Evolutionary conservation across 2,888 invertebrate genomes (phyloP).

Genomic region (Netelia fuscicornis): DNA sequence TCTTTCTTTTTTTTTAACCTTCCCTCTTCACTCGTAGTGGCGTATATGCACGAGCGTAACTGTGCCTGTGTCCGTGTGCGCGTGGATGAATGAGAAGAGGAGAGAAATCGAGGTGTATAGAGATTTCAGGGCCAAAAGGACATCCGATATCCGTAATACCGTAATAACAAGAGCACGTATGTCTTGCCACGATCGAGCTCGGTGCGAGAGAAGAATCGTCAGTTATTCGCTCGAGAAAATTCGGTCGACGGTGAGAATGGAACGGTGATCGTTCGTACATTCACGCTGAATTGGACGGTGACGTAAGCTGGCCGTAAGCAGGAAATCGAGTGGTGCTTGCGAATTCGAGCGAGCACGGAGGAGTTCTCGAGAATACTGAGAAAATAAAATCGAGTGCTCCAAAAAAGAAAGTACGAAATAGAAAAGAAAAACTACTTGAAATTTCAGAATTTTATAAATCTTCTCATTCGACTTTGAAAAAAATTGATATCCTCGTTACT

Average conservation of each 20-base stretch:
- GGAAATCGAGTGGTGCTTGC: constrained; percentile 77
- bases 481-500: constrained; percentile 43
- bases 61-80: background rate
- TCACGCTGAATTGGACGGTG: constrained; percentile 70
- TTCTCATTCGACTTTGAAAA: constrained; percentile 41
- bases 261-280: constrained; percentile 73
- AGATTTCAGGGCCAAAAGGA: constrained; percentile 79
- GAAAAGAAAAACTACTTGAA: background rate
- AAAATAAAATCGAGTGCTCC: constrained; percentile 1
- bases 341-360: constrained; percentile 67
- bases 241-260: constrained; percentile 40
- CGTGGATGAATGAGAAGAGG: constrained; percentile 63
- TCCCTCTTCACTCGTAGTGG: constrained; percentile 70
- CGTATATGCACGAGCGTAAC: constrained; percentile 28
- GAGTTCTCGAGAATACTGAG: constrained; percentile 36
- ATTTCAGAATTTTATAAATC: background rate
- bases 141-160: constrained; percentile 84
- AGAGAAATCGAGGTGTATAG: constrained; percentile 70
- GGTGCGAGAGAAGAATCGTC: constrained; percentile 64
- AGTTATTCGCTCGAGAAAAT: constrained; percentile 65
- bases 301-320: constrained; percentile 77
- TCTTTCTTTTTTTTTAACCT: constrained; percentile 70
- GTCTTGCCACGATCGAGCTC: constrained; percentile 32
- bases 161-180: constrained; percentile 79
- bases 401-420: background rate